Conservation (phyloP, 2,113 vertebrate species). For the Herpailurus yagouaroundi region DNA sequence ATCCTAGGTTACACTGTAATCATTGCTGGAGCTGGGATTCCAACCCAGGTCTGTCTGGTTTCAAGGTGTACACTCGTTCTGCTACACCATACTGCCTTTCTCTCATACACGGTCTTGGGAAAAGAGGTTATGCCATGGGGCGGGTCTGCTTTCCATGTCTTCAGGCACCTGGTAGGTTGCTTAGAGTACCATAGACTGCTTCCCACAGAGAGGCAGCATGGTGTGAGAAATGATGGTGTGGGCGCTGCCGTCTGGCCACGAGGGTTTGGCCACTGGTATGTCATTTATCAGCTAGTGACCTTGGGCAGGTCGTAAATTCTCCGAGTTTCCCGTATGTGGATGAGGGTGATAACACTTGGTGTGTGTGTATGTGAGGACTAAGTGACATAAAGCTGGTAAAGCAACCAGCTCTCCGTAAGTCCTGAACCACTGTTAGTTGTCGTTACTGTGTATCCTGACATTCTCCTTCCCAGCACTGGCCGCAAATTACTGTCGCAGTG, state of each 20-base stretch:
- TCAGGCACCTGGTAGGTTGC: not conserved
- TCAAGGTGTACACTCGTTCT: not conserved
- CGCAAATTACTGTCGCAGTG: not conserved
- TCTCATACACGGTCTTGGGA: not conserved
- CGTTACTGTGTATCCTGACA: not conserved
- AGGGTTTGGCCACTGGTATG: not conserved
- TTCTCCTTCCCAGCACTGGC: not conserved
- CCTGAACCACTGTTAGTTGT: not conserved
- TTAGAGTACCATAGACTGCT: not conserved
- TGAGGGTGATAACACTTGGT: not conserved
- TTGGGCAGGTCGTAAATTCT: not conserved
- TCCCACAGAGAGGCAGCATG: not conserved
- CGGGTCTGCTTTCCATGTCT: not conserved
- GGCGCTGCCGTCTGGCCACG: not conserved
- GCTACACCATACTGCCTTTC: not conserved
- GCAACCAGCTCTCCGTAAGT: not conserved
- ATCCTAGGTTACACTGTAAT: not conserved
- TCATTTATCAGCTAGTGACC: not conserved
- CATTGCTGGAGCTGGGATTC: not conserved
- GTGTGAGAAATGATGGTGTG: not conserved
- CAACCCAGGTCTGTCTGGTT: not conserved
- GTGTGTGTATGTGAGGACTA: not conserved
- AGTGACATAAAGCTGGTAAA: not conserved
- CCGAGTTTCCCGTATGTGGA: not conserved
- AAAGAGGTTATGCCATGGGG: not conserved